Evolutionary conservation across 2,113 vertebrate genomes (phyloP), one percentile per base, ranked within the genome.

Genomic region (Grantiella picta): DNA sequence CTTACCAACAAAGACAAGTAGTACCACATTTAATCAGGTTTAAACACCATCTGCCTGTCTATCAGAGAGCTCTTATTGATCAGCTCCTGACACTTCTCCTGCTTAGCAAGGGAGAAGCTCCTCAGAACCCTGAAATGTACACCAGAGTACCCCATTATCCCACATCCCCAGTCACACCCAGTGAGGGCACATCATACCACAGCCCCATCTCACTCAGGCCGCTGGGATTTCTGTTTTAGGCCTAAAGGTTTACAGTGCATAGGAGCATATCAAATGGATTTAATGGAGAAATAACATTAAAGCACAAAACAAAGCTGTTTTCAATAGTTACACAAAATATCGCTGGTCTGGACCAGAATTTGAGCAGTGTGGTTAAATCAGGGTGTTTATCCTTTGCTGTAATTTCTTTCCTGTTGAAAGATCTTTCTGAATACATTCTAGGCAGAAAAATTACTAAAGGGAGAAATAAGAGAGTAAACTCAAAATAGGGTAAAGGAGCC

Each of bases 121-220:
- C 77, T 80, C 68, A 38, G 35, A 54, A 56, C 49, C 47, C 56
- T 33, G 40, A 80, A 57, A 44, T 12, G 64, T 22, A 71, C 21
- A 54, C 3, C 28, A 52, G 18, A 57, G 20, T 7, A 63, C 22
- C 15, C 73, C 8, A 5, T 5, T 12, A 56, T 50, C 47, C 69
- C 52, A 56, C 2, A 17, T 24, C 27, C 24, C 47, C 36, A 71
- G 0, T 6, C 0, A 0, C 2, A 40, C 18, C 40, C 59, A 59
- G 36, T 9, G 31, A 80, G 54, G 59, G 20, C 18, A 65, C 50
- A 36, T 22, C 45, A 64, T 13, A n/a, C 8, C 45, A 61, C 18
- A 94, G 44, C 45, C 65, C 61, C 18, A 2, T 2, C 64, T n/a
- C 47, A 44, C 45, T 49, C 70, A 56, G 27, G 18, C 3, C 60